A percentile compares a stretch with the other conserved stretches of the same genome.
phyloP scores from a whole-genome alignment of 2,888 invertebrate genomes.

The Cheilosia vernalis region DNA sequence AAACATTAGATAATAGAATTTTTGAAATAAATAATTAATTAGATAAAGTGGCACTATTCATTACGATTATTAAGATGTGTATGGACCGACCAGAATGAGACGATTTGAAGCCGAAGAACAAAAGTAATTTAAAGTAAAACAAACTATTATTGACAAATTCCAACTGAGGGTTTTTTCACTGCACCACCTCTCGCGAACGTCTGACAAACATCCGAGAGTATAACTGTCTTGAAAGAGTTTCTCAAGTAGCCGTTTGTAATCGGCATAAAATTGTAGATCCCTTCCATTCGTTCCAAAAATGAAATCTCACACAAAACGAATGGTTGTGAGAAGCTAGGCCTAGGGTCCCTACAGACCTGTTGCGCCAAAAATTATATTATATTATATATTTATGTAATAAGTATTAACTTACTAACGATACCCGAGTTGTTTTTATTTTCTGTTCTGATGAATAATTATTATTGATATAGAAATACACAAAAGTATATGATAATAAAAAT shows the following conservation, averaged over 20 bases:
- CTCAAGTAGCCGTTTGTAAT: too few relatives aligned
- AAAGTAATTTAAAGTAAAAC: slow-evolving; percentile 16
- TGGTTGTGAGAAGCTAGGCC: too few relatives aligned
- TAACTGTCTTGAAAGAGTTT: too few relatives aligned
- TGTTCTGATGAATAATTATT: slow-evolving; percentile 40
- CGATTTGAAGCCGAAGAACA: slow-evolving; percentile 52
- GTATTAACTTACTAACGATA: slow-evolving; percentile 27
- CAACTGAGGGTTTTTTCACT: too few relatives aligned
- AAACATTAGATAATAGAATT: slow-evolving; percentile 63
- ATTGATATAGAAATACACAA: slow-evolving; percentile 57
- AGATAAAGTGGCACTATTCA: slow-evolving; percentile 39
- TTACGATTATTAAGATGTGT: slow-evolving; percentile 20
- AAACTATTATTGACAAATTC: slow-evolving; percentile 55
- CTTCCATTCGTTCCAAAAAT: too few relatives aligned
- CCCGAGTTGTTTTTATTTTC: slow-evolving; percentile 14
- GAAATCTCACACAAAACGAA: too few relatives aligned
- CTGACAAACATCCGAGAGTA: too few relatives aligned
- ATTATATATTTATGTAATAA: too few relatives aligned
- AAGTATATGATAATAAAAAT: slow-evolving; percentile 55
- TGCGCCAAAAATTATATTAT: too few relatives aligned
- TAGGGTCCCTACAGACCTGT: too few relatives aligned
- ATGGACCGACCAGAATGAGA: slow-evolving; percentile 27
- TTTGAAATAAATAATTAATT: slow-evolving; percentile 61
- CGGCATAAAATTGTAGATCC: too few relatives aligned
- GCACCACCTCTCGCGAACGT: too few relatives aligned